These are phyloP conservation scores for Heptranchias perlo DNA, from an alignment of 2,113 vertebrate genomes.

Conservation along the genomic window DNA sequence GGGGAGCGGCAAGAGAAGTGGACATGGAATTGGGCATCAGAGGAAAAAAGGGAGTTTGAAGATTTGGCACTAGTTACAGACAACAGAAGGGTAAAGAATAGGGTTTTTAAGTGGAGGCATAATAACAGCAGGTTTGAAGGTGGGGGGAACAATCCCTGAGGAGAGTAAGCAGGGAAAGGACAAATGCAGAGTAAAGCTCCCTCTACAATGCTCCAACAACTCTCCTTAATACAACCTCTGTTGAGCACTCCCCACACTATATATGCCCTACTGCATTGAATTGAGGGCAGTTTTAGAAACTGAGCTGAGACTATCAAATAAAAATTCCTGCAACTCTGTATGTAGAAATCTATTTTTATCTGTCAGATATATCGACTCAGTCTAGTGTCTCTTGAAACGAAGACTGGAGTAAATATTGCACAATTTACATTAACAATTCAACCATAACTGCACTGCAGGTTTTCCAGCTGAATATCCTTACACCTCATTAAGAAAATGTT, in stretches of 20 bases:
- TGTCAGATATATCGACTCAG: neutral
- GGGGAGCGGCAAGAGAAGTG: neutral
- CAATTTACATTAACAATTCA: neutral
- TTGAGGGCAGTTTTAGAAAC: no score
- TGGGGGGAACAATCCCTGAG: no score
- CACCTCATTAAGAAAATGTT: constrained; percentile 4
- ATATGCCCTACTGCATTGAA: no score
- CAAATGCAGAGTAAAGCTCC: no score
- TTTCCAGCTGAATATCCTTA: constrained; percentile 19
- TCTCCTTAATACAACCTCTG: no score
- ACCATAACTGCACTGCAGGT: neutral
- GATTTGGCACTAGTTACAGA: neutral
- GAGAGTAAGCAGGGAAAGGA: no score
- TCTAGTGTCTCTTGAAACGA: neutral
- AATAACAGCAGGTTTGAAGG: no score
- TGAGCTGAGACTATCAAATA: no score
- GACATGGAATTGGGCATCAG: neutral
- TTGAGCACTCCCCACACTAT: no score
- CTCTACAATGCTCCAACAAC: no score
- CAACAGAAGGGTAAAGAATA: neutral
- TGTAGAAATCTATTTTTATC: neutral
- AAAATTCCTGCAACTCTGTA: neutral
- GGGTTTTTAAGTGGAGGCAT: no score
- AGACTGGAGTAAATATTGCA: neutral
- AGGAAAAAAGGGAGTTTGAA: neutral